These are phyloP conservation scores for Sipha maydis DNA, from an alignment of 2,888 invertebrate genomes.

Conservation along the genomic window DNA sequence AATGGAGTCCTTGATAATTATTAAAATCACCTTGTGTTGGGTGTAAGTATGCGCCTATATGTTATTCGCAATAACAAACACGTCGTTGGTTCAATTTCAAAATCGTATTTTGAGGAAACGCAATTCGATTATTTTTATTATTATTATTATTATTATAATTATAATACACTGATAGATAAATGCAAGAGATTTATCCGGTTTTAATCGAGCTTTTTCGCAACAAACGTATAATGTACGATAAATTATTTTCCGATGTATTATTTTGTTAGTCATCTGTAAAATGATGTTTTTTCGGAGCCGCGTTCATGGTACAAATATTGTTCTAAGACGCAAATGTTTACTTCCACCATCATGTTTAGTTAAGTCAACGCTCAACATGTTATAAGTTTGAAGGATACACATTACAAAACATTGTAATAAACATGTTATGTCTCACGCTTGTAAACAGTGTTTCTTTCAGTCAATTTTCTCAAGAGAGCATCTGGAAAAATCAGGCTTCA, in stretches of 20 bases:
- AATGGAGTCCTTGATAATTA: background rate
- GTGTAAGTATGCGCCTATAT: background rate
- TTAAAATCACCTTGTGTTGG: background rate
- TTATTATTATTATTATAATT: background rate
- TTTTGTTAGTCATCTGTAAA: background rate
- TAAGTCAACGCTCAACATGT: too few relatives aligned
- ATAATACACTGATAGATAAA: background rate
- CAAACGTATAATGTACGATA: background rate
- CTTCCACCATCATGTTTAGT: too few relatives aligned
- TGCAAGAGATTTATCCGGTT: background rate
- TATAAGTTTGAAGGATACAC: too few relatives aligned
- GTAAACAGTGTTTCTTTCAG: background rate
- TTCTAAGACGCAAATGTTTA: background rate
- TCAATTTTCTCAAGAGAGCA: too few relatives aligned
- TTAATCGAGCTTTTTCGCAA: background rate
- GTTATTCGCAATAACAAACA: background rate
- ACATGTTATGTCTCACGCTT: background rate
- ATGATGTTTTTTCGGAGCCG: background rate
- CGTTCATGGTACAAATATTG: background rate
- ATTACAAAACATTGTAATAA: background rate
- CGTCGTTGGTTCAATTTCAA: background rate
- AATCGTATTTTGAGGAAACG: background rate
- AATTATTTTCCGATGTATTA: background rate
- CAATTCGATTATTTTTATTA: background rate
- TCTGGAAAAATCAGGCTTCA: too few relatives aligned